Base-by-base conservation (phyloP, 2,113 vertebrate genomes). In the Xiphias gladius region DNA sequence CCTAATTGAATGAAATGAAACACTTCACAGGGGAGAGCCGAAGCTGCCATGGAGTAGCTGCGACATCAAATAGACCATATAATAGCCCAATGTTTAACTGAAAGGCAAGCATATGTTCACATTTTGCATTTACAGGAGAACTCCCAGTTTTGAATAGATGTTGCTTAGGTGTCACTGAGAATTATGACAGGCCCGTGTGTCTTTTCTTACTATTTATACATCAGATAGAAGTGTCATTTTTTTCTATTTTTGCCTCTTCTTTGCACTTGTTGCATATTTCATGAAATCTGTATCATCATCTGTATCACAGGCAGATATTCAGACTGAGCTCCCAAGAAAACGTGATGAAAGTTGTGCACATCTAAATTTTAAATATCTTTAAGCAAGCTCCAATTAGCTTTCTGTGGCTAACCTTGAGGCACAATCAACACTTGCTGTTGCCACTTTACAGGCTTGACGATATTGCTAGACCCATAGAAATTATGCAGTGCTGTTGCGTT, bases 1-100 rank as follows among this genome's bases (percentile, higher is more conserved):
- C 57, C 48, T 88, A 87, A 88, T 88, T 91, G 72, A 88, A 88
- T 87, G 54, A 76, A 84, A 83, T 81, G 32, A 88, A 81, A 82
- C 58, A 28, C 64, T 79, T 82, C 74, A 71, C 70, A 83, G 63
- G 50, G 79, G 73, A 79, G 64, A 55, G 41, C 39, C 76, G 76
- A 76, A 82, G 63, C 32, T 22, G 73, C 65, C 22, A 9, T 64
- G 67, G 13, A 57, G 55, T 28, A 37, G 14, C 62, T 54, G 43
- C 82, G 81, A 48, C 80, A 75, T 80, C 76, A 82, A 75, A 64
- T 82, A 70, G 72, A 80, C 68, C 80, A 84, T 77, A 72, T 68
- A 86, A 85, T 77, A 79, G 69, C 32, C 46, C 16, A 54, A 10
- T 66, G 64, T 83, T 71, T 71, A 11, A 54, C 52, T 68, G 17